phyloP scores from a whole-genome alignment of 1,140 invertebrate genomes.

The Teleogryllus occipitalis region DNA sequence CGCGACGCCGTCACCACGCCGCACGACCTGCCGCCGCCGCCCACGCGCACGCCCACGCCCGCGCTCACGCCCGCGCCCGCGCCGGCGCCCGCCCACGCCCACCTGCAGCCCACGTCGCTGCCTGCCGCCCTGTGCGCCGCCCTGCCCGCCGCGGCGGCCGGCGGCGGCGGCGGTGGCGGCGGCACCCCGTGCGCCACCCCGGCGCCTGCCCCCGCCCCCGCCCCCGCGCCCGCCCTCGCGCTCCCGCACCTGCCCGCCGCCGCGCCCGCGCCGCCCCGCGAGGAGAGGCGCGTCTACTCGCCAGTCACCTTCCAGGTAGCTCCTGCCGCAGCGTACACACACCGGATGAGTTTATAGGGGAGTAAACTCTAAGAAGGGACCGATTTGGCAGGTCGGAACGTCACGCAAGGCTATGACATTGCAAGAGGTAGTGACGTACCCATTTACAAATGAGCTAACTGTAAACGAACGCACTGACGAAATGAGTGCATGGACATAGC shows the following conservation, averaged over 20 bases:
- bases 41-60: background rate
- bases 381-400: no score
- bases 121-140: background rate
- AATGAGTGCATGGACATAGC: no score
- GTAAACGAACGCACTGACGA: no score
- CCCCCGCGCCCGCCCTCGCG: background rate
- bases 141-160: background rate
- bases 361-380: no score
- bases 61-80: constrained; percentile 38
- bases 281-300: constrained; percentile 60
- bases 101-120: no score
- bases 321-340: no score
- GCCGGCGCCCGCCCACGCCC: background rate
- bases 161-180: no score
- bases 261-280: constrained; percentile 29
- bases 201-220: constrained; percentile 38
- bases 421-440: no score
- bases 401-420: no score
- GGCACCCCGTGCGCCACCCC: background rate
- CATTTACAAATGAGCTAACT: no score
- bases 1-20: background rate
- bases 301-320: constrained; percentile 65
- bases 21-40: background rate
- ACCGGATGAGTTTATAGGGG: no score
- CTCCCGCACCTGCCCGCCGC: background rate